Conservation (phyloP, 2,113 vertebrate genomes). For the Phainopepla nitens region DNA sequence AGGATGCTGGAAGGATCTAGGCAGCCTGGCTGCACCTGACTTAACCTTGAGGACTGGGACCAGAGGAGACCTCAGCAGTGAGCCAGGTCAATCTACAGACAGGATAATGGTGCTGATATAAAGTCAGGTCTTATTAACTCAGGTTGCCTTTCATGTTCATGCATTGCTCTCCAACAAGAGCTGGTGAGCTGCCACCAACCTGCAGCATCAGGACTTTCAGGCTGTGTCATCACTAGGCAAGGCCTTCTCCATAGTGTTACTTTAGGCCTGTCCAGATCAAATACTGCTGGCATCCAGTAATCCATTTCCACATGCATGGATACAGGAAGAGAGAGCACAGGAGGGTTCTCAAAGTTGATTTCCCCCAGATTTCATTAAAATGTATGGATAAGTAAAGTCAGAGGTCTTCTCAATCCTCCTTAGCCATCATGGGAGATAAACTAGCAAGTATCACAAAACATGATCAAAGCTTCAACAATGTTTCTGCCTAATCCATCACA, state of each 20-base stretch:
- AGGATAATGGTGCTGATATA: background rate
- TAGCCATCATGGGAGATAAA: background rate
- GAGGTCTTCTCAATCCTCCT: background rate
- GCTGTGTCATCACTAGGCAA: background rate
- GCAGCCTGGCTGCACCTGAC: background rate
- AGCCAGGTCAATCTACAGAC: background rate
- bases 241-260: background rate
- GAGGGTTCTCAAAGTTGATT: background rate
- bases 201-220: background rate
- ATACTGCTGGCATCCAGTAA: background rate
- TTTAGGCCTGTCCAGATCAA: background rate
- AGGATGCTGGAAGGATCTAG: background rate
- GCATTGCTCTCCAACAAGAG: background rate
- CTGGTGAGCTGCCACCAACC: background rate
- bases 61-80: background rate
- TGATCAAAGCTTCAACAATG: background rate
- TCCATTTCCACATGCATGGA: background rate
- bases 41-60: background rate
- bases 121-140: background rate
- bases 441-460: background rate
- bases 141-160: accelerated
- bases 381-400: background rate
- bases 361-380: background rate
- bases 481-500: background rate
- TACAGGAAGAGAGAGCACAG: background rate